A percentile compares a stretch with the other conserved stretches of the same genome.
phyloP scores from a whole-genome alignment of 2,113 vertebrate genomes.

The Panthera leo region DNA sequence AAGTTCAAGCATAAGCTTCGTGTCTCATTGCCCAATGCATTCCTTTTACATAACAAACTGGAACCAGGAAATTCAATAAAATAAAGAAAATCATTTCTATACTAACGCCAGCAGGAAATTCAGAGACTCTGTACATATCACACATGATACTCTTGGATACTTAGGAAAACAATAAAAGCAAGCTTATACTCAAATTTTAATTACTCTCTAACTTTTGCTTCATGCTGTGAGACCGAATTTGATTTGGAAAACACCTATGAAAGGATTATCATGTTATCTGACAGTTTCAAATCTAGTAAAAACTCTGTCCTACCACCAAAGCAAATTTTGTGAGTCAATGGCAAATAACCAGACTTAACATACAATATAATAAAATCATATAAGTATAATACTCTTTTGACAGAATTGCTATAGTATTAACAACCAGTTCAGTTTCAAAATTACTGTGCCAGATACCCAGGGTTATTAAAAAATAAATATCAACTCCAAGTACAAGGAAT shows the following conservation, averaged over 20 bases:
- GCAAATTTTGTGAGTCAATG: neutral
- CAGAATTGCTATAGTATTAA: neutral
- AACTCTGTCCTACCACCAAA: neutral
- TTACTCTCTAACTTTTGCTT: neutral
- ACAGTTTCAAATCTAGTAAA: neutral
- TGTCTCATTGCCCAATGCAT: neutral
- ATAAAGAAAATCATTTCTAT: neutral
- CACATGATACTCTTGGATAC: neutral
- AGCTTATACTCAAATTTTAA: neutral
- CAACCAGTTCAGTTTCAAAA: neutral
- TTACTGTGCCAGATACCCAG: neutral
- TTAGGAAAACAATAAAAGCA: neutral
- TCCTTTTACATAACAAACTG: neutral
- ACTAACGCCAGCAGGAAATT: neutral
- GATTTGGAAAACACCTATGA: neutral
- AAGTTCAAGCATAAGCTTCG: neutral
- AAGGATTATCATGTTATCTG: neutral
- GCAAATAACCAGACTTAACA: neutral
- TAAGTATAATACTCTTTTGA: neutral
- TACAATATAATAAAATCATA: neutral
- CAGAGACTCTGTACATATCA: neutral
- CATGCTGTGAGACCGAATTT: neutral
- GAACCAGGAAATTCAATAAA: neutral
- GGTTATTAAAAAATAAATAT: neutral
- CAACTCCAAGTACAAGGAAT: neutral